A percentile compares a stretch with the other conserved stretches of the same genome.
Conservation (phyloP, 2,888 invertebrate genomes). For the Mycalesis mineus region DNA sequence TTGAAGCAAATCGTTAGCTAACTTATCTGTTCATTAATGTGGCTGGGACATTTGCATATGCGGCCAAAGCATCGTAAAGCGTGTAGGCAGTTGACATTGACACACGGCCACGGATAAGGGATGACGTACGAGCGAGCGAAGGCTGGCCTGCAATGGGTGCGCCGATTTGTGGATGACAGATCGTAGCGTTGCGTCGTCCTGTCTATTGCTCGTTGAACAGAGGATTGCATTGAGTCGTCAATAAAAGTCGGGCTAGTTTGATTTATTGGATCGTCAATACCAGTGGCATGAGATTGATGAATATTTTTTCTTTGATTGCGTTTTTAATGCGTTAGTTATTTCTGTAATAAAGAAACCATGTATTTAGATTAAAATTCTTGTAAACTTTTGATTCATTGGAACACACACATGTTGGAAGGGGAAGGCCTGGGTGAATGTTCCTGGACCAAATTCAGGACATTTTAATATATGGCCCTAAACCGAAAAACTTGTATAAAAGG, state of each 20-base stretch:
- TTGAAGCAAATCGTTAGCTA: background rate
- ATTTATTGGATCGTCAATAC: slow-evolving; percentile 11
- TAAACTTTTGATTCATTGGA: too few relatives aligned
- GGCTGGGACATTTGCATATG: slow-evolving; percentile 42
- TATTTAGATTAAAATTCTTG: too few relatives aligned
- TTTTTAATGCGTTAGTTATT: too few relatives aligned
- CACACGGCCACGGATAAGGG: slow-evolving; percentile 60
- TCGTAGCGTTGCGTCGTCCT: slow-evolving; percentile 33
- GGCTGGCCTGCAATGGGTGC: slow-evolving; percentile 54
- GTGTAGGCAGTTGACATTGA: slow-evolving; percentile 49
- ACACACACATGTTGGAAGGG: too few relatives aligned
- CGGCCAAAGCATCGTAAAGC: slow-evolving; percentile 38
- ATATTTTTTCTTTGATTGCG: too few relatives aligned
- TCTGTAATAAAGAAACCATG: too few relatives aligned
- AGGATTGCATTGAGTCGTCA: slow-evolving; percentile 26
- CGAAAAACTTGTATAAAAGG: too few relatives aligned
- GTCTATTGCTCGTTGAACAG: slow-evolving; percentile 26
- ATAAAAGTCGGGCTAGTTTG: slow-evolving; percentile 20
- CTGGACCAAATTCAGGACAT: too few relatives aligned
- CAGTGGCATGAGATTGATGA: slow-evolving; percentile 1
- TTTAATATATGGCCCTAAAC: too few relatives aligned
- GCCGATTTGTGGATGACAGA: slow-evolving; percentile 49
- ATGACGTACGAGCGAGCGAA: slow-evolving; percentile 58
- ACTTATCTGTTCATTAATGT: slow-evolving; percentile 16
- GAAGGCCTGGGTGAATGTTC: too few relatives aligned